phyloP scores from a whole-genome alignment of 2,113 vertebrate species.

The Rostratula benghalensis region DNA sequence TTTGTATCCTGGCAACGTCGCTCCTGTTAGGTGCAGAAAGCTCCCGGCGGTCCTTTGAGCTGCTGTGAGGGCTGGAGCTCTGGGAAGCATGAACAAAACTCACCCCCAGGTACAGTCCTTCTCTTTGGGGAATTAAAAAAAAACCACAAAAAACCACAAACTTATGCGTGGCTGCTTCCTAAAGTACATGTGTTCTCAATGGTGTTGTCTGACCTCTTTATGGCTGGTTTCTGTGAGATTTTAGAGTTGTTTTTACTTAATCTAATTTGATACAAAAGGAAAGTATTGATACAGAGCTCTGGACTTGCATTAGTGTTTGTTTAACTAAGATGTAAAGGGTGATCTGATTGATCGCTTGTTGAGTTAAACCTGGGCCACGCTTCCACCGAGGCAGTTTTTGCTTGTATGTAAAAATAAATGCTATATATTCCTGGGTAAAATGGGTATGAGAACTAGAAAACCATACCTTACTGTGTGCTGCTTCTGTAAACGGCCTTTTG shows the following conservation, averaged over 20 bases:
- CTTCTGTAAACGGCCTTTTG: not conserved
- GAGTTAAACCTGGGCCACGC: not conserved
- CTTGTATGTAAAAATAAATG: not conserved
- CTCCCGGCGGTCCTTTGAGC: not conserved
- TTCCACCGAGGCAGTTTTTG: not conserved
- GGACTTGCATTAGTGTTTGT: not conserved
- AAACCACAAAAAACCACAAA: no score
- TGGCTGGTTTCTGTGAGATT: not conserved
- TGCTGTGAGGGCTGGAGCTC: not conserved
- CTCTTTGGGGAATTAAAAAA: not conserved
- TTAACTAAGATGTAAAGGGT: not conserved
- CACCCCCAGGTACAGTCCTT: constrained; percentile 63
- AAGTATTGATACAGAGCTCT: accelerated
- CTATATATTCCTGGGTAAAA: not conserved
- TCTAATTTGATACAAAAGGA: not conserved
- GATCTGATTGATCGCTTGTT: not conserved
- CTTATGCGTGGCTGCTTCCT: not conserved
- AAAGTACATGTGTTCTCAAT: not conserved
- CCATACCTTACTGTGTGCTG: not conserved
- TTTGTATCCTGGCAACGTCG: constrained; percentile 50
- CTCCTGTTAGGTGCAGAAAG: not conserved
- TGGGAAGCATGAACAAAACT: constrained; percentile 59
- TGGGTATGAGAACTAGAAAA: not conserved
- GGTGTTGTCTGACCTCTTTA: not conserved
- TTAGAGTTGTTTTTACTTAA: not conserved